Conservation (phyloP, 2,888 invertebrate species). For the Ornithoptera priamus region DNA sequence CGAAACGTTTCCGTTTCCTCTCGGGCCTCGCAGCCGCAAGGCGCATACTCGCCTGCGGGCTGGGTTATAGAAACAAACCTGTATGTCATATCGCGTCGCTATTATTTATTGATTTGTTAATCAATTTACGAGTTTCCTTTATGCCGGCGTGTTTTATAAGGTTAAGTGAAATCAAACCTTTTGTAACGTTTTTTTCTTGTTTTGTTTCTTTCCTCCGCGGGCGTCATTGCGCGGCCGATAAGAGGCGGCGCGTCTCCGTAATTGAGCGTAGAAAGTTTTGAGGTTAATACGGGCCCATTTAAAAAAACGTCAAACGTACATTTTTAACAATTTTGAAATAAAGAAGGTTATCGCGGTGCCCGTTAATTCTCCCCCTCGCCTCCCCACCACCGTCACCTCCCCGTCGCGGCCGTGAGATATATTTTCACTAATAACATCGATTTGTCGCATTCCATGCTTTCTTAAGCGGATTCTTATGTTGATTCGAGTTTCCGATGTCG, state of each 20-base stretch:
- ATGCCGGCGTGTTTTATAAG: slow-evolving; percentile 52
- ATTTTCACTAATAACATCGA: slow-evolving; percentile 30
- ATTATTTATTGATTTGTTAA: slow-evolving; percentile 73
- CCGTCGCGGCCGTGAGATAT: slow-evolving; percentile 21
- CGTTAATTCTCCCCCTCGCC: slow-evolving; percentile 17
- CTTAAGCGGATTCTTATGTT: slow-evolving; percentile 29
- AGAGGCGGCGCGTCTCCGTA: slow-evolving; percentile 32
- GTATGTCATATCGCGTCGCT: slow-evolving; percentile 40
- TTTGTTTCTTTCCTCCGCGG: slow-evolving; percentile 9
- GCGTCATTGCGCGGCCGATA: slow-evolving; percentile 39
- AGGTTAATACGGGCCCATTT: slow-evolving; percentile 39
- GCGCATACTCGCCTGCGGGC: slow-evolving; percentile 30
- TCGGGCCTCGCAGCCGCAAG: slow-evolving; percentile 26
- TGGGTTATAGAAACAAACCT: background rate
- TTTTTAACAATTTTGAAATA: slow-evolving; percentile 30
- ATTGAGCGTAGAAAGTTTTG: slow-evolving; percentile 40
- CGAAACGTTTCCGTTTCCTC: slow-evolving; percentile 8
- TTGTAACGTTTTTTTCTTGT: slow-evolving; percentile 32
- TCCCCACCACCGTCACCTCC: background rate
- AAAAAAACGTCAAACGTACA: slow-evolving; percentile 33
- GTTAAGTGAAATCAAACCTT: slow-evolving; percentile 52
- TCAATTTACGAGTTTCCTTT: slow-evolving; percentile 65
- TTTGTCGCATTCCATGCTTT: slow-evolving; percentile 28
- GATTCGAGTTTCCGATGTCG: slow-evolving; percentile 26
- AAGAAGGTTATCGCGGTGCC: slow-evolving; percentile 28